phyloP scores from a whole-genome alignment of 2,888 invertebrate species.

The Eudasyphora cyanicolor region DNA sequence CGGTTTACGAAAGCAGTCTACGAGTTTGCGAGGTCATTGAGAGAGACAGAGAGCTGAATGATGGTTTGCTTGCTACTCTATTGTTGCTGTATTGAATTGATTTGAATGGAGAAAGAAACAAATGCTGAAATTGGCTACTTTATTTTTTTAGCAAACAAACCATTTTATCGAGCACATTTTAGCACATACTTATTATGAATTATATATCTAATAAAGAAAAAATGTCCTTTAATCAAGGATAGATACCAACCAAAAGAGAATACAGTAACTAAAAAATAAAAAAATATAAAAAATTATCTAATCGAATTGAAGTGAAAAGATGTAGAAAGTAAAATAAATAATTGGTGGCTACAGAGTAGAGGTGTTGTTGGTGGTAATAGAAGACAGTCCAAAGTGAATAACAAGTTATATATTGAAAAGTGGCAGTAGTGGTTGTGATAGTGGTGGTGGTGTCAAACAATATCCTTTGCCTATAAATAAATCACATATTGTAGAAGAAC shows the following conservation, averaged over 20 bases:
- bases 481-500: not conserved
- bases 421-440: not conserved
- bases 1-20: slow-evolving; percentile 50
- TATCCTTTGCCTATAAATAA: not conserved
- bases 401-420: too few species aligned
- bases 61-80: slow-evolving; percentile 16
- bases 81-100: not conserved
- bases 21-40: slow-evolving; percentile 21
- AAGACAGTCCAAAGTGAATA: slow-evolving; percentile 27
- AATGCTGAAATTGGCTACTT: not conserved
- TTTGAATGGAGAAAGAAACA: not conserved
- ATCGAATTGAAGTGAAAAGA: not conserved
- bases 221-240: not conserved
- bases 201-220: not conserved
- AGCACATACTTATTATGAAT: slow-evolving; percentile 1
- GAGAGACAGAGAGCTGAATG: not conserved
- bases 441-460: not conserved
- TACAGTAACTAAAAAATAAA: not conserved
- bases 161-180: slow-evolving; percentile 20
- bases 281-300: not conserved
- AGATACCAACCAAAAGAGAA: not conserved
- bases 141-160: slow-evolving; percentile 6
- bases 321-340: not conserved
- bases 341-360: not conserved
- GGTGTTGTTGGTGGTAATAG: not conserved